Evolutionary conservation across 2,888 invertebrate species (phyloP).

Genomic region (Cabera pusaria): DNA sequence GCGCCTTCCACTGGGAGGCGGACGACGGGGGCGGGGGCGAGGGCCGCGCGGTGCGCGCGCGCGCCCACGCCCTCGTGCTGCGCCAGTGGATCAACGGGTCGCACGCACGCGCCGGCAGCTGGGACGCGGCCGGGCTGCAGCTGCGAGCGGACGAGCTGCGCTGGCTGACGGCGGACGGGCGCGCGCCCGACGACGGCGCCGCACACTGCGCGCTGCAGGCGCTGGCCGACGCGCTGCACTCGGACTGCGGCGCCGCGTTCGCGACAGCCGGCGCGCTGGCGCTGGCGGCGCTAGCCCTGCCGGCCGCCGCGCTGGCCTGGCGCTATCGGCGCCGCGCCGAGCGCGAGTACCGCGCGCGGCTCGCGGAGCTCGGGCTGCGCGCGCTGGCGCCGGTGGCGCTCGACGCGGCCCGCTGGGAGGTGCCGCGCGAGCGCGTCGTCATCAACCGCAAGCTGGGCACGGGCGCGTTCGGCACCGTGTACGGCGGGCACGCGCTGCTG

Average conservation of each 20-base stretch:
- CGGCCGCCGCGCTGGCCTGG: constrained; percentile 49
- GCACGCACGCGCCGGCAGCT: constrained; percentile 80
- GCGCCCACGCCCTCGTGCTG: constrained; percentile 54
- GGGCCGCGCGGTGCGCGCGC: constrained; percentile 89
- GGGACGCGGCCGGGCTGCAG: constrained; percentile 90
- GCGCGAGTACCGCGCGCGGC: constrained; percentile 54
- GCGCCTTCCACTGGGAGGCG: constrained; percentile 68
- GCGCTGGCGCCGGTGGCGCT: constrained; percentile 49
- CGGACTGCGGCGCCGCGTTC: constrained; percentile 89
- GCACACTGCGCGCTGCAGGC: constrained; percentile 86
- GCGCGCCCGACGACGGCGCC: constrained; percentile 87
- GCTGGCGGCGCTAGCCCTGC: constrained; percentile 46
- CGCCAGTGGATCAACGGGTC: constrained; percentile 85
- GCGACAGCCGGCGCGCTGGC: constrained; percentile 58
- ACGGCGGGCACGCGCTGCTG: constrained; percentile 93
- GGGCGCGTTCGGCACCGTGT: constrained; percentile 96
- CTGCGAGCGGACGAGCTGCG: constrained; percentile 77
- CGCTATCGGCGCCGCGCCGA: constrained; percentile 59
- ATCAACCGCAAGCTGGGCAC: constrained; percentile 93
- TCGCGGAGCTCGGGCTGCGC: constrained; percentile 61
- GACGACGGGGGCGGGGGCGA: constrained; percentile 85
- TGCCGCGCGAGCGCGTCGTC: constrained; percentile 92
- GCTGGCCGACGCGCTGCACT: constrained; percentile 86
- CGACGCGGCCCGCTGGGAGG: constrained; percentile 93
- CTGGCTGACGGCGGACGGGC: constrained; percentile 86